These are phyloP conservation scores for Zenarchopterus dispar DNA, from an alignment of 2,797 vertebrate species.

Conservation along the genomic window DNA sequence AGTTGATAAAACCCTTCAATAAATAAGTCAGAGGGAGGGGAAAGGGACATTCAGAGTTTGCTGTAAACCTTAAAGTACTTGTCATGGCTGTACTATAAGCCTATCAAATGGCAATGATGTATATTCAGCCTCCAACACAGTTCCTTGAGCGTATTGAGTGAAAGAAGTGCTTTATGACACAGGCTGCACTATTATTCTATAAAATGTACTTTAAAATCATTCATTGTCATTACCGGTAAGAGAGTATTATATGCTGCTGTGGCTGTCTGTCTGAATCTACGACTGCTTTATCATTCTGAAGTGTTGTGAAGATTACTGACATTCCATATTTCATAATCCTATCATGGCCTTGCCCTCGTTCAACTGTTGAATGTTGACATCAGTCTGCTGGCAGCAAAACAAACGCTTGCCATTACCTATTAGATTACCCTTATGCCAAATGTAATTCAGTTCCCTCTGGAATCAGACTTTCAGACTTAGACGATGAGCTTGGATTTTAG, in stretches of 20 bases:
- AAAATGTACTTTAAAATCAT: constrained; percentile 41
- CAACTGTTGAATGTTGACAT: constrained; percentile 50
- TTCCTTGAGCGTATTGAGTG: constrained; percentile 6
- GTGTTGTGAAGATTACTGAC: constrained; percentile 60
- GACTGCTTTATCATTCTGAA: constrained; percentile 37
- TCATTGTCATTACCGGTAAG: constrained; percentile 32
- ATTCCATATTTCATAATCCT: constrained; percentile 65
- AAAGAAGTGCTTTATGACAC: constrained; percentile 22
- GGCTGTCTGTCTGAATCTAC: constrained; percentile 13
- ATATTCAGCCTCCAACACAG: constrained; percentile 41
- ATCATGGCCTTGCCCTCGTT: constrained; percentile 53
- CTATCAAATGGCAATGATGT: constrained; percentile 53
- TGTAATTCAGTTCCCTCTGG: constrained; percentile 61
- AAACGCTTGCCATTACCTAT: constrained; percentile 63
- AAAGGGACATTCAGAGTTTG: constrained; percentile 15
- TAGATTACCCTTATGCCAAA: constrained; percentile 70
- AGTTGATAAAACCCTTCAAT: constrained; percentile 13
- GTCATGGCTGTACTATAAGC: constrained; percentile 45
- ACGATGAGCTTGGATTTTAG: constrained; percentile 50
- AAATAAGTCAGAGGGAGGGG: constrained; percentile 16
- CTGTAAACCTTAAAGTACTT: constrained; percentile 49
- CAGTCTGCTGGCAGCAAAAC: constrained; percentile 45
- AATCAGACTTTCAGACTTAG: constrained; percentile 61
- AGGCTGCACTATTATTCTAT: constrained; percentile 30
- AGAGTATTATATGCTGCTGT: constrained; percentile 20